phyloP scores from a whole-genome alignment of 2,888 invertebrate species.

The Byasa hedistus region DNA sequence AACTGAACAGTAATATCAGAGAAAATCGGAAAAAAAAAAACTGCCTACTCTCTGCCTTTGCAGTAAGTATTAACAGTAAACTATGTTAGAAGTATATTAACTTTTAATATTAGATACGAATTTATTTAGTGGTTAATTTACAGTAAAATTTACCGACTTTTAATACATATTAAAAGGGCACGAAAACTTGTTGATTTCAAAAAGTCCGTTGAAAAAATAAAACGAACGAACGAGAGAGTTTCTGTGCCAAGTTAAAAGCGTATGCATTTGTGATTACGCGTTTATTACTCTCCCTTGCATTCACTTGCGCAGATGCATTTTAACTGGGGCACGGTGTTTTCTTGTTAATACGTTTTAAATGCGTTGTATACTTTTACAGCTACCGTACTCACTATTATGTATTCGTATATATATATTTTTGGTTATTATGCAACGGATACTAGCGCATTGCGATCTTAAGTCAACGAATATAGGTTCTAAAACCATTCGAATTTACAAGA shows the following conservation, averaged over 20 bases:
- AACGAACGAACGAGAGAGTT: slow-evolving; percentile 1
- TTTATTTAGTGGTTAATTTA: too few relatives aligned
- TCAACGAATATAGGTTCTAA: not conserved
- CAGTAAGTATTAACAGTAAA: too few relatives aligned
- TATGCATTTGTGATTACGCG: slow-evolving; percentile 28
- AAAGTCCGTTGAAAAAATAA: not conserved
- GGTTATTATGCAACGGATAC: not conserved
- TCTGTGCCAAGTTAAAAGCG: slow-evolving; percentile 26
- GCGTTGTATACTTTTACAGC: not conserved
- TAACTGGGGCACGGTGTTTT: slow-evolving; percentile 26
- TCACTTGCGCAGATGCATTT: slow-evolving; percentile 17
- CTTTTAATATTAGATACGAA: too few relatives aligned
- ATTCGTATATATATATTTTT: not conserved
- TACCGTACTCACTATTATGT: slow-evolving; percentile 1
- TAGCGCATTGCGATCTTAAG: not conserved
- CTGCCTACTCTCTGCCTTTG: too few relatives aligned
- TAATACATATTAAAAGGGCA: not conserved
- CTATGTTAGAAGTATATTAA: too few relatives aligned
- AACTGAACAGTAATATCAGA: too few relatives aligned
- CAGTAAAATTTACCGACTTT: too few relatives aligned
- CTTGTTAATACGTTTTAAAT: slow-evolving; percentile 17
- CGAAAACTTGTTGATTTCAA: slow-evolving; percentile 7
- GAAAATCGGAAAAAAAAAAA: too few relatives aligned
- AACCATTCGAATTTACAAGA: not conserved
- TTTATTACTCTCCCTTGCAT: slow-evolving; percentile 29